Evolutionary conservation across 2,113 vertebrate species (phyloP), one percentile per base, ranked within the genome.

Genomic region (Tursiops truncatus): DNA sequence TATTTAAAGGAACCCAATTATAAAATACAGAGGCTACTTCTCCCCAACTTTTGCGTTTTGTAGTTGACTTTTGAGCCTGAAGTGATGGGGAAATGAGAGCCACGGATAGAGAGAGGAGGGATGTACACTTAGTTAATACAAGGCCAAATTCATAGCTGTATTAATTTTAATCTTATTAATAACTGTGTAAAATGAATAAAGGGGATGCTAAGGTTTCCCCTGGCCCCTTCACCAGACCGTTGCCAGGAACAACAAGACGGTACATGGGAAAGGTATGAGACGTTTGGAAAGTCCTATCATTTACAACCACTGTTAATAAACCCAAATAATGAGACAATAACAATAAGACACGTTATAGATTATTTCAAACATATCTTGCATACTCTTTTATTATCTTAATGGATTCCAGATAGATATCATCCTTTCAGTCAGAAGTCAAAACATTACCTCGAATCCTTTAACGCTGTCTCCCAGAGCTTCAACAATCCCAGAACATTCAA

Each of bases 401-500:
- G 26, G 56, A 60, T 63, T 91, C 56, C 82, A 77, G 13, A 63
- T 31, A 31, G 73, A 31, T 14, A 53, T 6, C 25, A 26, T 53
- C 95, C 76, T 76, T 63, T 70, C 81, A 77, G 11, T 70, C 63
- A 79, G 36, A 31, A 73, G 68, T 62, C 44, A n/a, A 67, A 81
- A 36, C 0, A 53, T 98, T 98, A 99, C 99, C 99, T 99, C 99
- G 94, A 99, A 99, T 97, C 99, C 99, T 98, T 99, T 98, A 92
- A 99, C 99, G 3, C 99, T 99, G 97, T 99, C 99, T 94, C 99
- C 99, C 96, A 99, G 97, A 81, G 99, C 98, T 98, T 99, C 99
- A 31, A 99, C 99, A 96, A 99, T 99, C 97, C 99, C 99, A 96
- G 99, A 99, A 95, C 99, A 99, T 95, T 99, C 99, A 98, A 99